Percentiles rank a stretch among this genome's conserved stretches.
phyloP scores from a whole-genome alignment of 2,113 vertebrate genomes.

The Indicator indicator region DNA sequence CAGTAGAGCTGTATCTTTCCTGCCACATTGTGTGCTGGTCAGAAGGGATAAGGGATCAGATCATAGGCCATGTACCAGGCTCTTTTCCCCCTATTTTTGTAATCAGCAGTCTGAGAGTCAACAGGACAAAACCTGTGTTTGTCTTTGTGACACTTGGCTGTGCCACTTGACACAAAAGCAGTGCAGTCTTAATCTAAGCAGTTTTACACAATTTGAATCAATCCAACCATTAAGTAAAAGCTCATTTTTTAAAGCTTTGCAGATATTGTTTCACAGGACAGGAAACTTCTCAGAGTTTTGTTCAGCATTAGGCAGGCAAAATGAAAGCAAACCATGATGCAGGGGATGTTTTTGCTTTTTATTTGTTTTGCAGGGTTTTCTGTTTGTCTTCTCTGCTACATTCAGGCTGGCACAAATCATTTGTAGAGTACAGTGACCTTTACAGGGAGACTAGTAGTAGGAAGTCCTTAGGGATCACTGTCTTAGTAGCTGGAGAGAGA shows the following conservation, averaged over 20 bases:
- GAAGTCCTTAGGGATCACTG: neutral
- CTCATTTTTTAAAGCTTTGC: constrained; percentile 26
- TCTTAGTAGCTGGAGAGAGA: neutral
- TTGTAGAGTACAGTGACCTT: neutral
- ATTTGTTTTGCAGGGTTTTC: neutral
- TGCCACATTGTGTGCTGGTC: constrained; percentile 1
- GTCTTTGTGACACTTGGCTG: neutral
- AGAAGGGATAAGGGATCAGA: constrained; percentile 22
- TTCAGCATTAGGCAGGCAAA: neutral
- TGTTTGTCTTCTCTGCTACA: neutral
- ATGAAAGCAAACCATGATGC: neutral
- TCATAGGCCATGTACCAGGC: neutral
- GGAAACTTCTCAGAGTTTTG: neutral
- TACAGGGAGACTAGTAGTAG: neutral
- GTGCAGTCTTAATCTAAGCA: neutral
- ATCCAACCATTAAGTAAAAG: constrained; percentile 1
- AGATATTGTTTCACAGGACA: neutral
- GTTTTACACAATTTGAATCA: neutral
- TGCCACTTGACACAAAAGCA: constrained; percentile 10
- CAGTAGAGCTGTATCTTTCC: constrained; percentile 17
- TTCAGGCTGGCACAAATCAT: neutral
- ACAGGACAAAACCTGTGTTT: constrained; percentile 14
- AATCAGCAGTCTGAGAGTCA: neutral
- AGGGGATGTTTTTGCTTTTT: neutral
- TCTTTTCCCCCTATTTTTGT: neutral